These are phyloP conservation scores for Ceratotherium simum DNA, from an alignment of 2,113 vertebrate genomes.

Conservation along the genomic window DNA sequence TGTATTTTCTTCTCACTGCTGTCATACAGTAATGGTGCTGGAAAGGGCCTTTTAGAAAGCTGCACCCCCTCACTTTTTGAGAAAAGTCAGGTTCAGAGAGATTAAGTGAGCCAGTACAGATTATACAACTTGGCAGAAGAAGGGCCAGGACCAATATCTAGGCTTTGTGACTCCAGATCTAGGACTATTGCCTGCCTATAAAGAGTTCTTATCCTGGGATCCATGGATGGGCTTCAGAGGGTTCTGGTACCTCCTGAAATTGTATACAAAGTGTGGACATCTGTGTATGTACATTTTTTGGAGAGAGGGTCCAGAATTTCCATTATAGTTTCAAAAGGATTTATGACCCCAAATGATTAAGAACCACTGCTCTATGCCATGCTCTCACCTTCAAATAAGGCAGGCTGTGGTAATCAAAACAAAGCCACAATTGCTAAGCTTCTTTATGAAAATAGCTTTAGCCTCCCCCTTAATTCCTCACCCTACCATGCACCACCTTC, in stretches of 20 bases:
- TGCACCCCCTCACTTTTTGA: not conserved
- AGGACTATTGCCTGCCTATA: not conserved
- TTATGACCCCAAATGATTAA: not conserved
- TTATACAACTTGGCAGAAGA: not conserved
- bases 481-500: fast-evolving
- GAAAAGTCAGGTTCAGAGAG: not conserved
- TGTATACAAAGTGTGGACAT: not conserved
- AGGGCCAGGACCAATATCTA: not conserved
- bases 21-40: not conserved
- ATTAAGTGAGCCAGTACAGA: not conserved
- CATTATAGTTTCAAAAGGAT: slow-evolving; percentile 3
- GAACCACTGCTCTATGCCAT: not conserved
- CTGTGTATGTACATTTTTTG: not conserved
- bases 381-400: not conserved
- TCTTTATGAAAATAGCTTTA: not conserved
- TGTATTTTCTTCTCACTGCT: not conserved
- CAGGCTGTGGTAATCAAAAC: not conserved
- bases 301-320: not conserved
- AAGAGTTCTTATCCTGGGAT: not conserved
- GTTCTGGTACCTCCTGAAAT: not conserved
- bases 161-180: not conserved
- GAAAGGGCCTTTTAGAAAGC: not conserved
- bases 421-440: not conserved
- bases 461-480: not conserved
- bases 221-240: not conserved